A percentile compares a stretch with the other conserved stretches of the same genome.
Conservation (phyloP, 2,797 vertebrate genomes). For the Pachyuromys duprasi region DNA sequence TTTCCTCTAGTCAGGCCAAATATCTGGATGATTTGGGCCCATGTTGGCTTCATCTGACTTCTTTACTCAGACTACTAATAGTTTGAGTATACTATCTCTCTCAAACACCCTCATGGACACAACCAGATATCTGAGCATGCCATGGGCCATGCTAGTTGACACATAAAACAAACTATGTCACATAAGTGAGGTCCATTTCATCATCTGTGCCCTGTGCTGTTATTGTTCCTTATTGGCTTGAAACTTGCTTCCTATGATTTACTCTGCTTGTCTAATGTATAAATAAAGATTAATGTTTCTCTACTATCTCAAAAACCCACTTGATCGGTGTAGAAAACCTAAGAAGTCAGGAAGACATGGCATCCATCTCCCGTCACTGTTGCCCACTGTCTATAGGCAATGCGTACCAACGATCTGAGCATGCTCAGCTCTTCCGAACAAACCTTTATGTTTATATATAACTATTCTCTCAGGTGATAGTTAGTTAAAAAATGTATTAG, state of each 20-base stretch:
- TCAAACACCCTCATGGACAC: not conserved
- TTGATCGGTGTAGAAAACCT: not conserved
- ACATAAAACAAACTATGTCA: not conserved
- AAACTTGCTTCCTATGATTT: not conserved
- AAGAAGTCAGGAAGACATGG: not conserved
- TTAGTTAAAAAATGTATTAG: not conserved
- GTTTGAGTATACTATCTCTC: not conserved
- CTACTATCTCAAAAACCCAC: not conserved
- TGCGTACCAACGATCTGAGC: not conserved
- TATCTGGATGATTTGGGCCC: not conserved
- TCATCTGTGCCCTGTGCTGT: not conserved
- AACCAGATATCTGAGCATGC: not conserved
- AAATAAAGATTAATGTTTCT: not conserved
- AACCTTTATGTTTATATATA: not conserved
- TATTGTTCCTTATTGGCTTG: not conserved
- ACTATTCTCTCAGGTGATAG: not conserved
- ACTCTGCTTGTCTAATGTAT: not conserved
- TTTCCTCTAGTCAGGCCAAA: not conserved
- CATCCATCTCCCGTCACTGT: not conserved
- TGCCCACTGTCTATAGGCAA: not conserved
- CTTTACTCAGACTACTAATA: not conserved
- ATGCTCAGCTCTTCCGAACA: not conserved
- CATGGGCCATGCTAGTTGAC: not conserved
- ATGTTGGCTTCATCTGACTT: not conserved
- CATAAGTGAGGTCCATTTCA: not conserved